Evolutionary conservation across 2,888 invertebrate genomes (phyloP), one percentile per base, ranked within the genome.

Genomic region (Dynastes tityus): DNA sequence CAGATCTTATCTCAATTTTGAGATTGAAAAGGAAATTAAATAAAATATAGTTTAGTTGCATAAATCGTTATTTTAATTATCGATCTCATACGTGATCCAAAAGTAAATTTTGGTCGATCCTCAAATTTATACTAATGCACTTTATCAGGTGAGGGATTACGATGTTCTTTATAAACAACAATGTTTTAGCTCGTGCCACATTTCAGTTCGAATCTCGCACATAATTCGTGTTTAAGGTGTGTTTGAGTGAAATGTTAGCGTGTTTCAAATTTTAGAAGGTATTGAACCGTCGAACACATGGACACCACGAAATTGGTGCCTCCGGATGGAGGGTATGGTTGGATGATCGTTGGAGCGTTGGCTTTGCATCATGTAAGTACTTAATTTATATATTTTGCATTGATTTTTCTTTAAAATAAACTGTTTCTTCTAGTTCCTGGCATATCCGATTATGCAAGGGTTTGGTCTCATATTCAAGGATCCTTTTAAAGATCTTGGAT

Each of bases 381-480:
- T n/a, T 75, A 37, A 45, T 75, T 45, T 27, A 61, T 27, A 6
- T 1, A 61, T 61, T 3, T 65, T 78, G 58, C 45, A 40, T 22
- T 61, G n/a, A 53, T 58, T 22, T 16, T 5, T 4, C 22, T 22
- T 22, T 5, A 6, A 16, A 5, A 16, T 53, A 6, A 53, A 13
- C 77, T 29, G 0, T 37, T 71, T 78, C 71, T 85, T 85, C 61
- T 76, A 87, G 87, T 84, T 86, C 49, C 80, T 87, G n/a, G 79
- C 83, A 51, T 82, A 86, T 9, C 86, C 87, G 3, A 88, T 93
- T 13, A 89, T 93, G 78, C 91, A 93, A 84, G 91, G 91, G 73
- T 94, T 94, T 82, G 93, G 92, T 11, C 89, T 94, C 74, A 89
- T 94, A 32, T 93, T 93, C 84, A 92, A 92, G 88, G 91, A 92